phyloP scores from a whole-genome alignment of 2,888 invertebrate genomes.

The Mythimna loreyi region DNA sequence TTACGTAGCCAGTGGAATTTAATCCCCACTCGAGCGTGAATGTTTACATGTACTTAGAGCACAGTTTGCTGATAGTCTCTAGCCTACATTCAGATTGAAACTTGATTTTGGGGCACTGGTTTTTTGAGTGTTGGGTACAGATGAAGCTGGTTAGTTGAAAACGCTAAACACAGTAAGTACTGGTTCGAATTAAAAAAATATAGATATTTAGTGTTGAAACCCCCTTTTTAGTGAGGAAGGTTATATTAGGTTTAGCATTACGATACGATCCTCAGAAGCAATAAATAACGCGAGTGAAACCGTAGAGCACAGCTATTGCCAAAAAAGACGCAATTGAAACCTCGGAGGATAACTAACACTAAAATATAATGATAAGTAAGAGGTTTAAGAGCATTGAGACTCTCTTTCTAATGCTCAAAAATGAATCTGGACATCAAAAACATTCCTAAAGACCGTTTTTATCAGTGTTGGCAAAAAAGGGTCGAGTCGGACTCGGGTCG shows the following conservation, averaged over 20 bases:
- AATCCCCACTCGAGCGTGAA: constrained; percentile 38
- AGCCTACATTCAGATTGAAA: background rate
- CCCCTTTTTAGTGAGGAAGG: too few relatives aligned
- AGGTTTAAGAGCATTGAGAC: background rate
- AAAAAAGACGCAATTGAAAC: too few relatives aligned
- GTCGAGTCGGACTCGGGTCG: background rate
- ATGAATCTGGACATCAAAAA: background rate
- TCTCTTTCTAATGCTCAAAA: background rate
- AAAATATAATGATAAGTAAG: background rate
- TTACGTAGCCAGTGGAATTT: constrained; percentile 33
- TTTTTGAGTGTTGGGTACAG: background rate
- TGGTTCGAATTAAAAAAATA: too few relatives aligned
- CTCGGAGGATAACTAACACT: too few relatives aligned
- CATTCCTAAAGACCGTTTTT: background rate
- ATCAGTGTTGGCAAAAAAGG: background rate
- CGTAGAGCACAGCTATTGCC: too few relatives aligned
- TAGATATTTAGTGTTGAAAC: too few relatives aligned
- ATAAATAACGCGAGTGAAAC: too few relatives aligned
- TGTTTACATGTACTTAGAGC: constrained; percentile 18
- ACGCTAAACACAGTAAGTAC: too few relatives aligned
- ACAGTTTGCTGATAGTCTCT: constrained; percentile 10
- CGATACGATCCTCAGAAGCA: too few relatives aligned
- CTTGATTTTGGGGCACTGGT: background rate
- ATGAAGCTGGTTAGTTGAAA: too few relatives aligned
- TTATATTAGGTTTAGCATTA: too few relatives aligned